Conservation (phyloP, 2,797 vertebrate species). For the Melanotaenia maccullochi region DNA sequence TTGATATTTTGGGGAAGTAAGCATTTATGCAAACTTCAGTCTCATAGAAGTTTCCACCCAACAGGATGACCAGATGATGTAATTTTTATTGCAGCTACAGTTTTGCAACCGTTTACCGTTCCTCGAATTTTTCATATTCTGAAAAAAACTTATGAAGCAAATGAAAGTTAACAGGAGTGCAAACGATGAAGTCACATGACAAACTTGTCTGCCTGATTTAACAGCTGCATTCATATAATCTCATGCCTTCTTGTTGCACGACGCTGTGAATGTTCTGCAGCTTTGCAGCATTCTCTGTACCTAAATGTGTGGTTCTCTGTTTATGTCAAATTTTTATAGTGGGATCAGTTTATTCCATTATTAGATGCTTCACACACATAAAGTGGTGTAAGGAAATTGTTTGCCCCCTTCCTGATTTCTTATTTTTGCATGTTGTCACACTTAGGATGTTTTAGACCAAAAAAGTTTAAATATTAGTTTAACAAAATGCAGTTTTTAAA, state of each 20-base stretch:
- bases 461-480: no score
- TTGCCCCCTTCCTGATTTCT: no score
- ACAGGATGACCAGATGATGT: slow-evolving; percentile 26
- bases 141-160: slow-evolving; percentile 18
- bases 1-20: slow-evolving; percentile 28
- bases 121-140: slow-evolving; percentile 31
- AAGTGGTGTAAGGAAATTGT: no score
- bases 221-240: neutral
- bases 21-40: slow-evolving; percentile 43
- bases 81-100: slow-evolving; percentile 29
- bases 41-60: slow-evolving; percentile 2
- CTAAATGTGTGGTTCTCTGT: neutral
- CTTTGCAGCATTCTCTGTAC: neutral
- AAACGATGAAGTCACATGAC: neutral
- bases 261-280: neutral
- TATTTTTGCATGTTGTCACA: no score
- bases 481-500: no score
- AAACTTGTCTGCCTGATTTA: neutral
- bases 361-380: neutral
- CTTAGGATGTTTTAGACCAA: no score
- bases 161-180: slow-evolving; percentile 4
- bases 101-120: slow-evolving; percentile 50
- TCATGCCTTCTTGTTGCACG: neutral
- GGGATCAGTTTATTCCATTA: neutral
- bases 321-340: slow-evolving; percentile 3